Evolutionary conservation across 2,888 invertebrate genomes (phyloP).

Genomic region (Hipparchia sbordonii): DNA sequence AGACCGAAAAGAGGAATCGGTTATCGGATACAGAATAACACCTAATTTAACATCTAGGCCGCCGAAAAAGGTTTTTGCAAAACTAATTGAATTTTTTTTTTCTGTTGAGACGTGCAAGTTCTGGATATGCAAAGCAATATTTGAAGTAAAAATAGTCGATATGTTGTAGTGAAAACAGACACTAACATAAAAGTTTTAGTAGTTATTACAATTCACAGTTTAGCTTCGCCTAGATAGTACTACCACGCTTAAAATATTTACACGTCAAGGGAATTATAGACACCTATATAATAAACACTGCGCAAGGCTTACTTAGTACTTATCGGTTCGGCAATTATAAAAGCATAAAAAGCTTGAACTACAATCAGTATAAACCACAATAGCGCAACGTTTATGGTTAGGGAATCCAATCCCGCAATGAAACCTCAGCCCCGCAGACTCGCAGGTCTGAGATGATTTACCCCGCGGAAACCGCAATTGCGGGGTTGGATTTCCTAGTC

Average conservation of each 20-base stretch:
- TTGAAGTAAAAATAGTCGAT: neutral
- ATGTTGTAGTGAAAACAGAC: constrained; percentile 31
- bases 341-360: constrained; percentile 12
- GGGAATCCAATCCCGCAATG: too few relatives aligned
- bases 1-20: neutral
- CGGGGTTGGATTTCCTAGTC: too few relatives aligned
- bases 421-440: too few relatives aligned
- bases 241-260: constrained; percentile 46
- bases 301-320: constrained; percentile 18
- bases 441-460: too few relatives aligned
- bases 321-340: constrained; percentile 10
- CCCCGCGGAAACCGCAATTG: too few relatives aligned
- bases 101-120: too few relatives aligned
- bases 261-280: constrained; percentile 28
- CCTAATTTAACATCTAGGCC: neutral
- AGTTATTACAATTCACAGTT: constrained; percentile 46
- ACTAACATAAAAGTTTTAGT: constrained; percentile 24
- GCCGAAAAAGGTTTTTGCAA: neutral
- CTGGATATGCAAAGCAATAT: neutral
- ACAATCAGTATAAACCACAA: neutral
- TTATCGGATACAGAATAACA: neutral
- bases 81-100: too few relatives aligned
- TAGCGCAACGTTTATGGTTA: neutral
- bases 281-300: constrained; percentile 16
- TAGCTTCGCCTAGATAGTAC: constrained; percentile 63